Conservation (phyloP, 2,113 vertebrate species). For the Thalassarche chlororhynchos region DNA sequence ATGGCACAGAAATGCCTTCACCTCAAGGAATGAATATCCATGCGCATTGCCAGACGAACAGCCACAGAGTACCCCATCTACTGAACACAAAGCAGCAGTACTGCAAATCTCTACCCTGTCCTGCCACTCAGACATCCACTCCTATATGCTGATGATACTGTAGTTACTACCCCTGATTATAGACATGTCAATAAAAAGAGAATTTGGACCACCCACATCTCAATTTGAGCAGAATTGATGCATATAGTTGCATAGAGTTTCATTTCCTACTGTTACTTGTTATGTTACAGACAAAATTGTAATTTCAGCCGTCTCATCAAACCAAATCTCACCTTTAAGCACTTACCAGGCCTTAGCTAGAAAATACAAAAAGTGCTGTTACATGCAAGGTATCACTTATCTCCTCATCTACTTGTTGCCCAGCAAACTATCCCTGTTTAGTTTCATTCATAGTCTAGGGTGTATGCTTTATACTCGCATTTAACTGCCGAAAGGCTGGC, state of each 20-base stretch:
- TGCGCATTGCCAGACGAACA: not conserved
- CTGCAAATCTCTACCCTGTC: not conserved
- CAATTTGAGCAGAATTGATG: not conserved
- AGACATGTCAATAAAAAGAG: not conserved
- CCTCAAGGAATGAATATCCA: not conserved
- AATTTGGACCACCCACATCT: not conserved
- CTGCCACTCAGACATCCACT: not conserved
- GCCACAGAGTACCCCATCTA: too few relatives aligned
- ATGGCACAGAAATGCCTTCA: not conserved
- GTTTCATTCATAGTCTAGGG: not conserved
- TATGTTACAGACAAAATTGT: not conserved
- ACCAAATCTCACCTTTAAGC: not conserved
- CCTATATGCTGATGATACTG: not conserved
- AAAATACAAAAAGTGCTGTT: not conserved
- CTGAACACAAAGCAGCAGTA: not conserved
- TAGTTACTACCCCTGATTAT: not conserved
- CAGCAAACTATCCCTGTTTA: not conserved
- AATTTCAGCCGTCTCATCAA: not conserved
- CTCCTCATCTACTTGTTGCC: not conserved
- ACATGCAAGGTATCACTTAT: not conserved
- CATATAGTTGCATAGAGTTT: not conserved
- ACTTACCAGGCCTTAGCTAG: not conserved
- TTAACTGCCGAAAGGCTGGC: not conserved
- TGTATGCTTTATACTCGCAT: not conserved
- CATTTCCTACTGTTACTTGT: not conserved